These are phyloP conservation scores for Macropis europaea DNA, from an alignment of 2,888 invertebrate species.

Conservation along the genomic window DNA sequence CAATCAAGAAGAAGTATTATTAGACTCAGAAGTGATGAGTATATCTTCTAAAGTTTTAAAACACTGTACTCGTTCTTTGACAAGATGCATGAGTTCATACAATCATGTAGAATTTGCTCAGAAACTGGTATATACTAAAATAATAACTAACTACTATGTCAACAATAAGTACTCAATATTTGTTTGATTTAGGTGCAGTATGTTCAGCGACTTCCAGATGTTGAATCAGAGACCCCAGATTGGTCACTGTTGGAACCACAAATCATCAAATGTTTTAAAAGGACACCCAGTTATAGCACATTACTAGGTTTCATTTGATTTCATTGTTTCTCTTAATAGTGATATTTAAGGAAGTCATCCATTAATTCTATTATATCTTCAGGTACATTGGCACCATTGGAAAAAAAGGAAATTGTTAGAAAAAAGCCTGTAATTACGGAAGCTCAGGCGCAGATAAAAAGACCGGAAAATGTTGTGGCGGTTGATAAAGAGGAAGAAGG, in stretches of 20 bases:
- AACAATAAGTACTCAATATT: not conserved
- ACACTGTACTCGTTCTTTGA: conserved; percentile 65
- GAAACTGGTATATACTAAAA: conserved; percentile 64
- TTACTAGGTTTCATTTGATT: conserved; percentile 61
- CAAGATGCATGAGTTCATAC: conserved; percentile 66
- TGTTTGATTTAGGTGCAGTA: conserved; percentile 32
- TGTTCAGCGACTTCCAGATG: conserved; percentile 13
- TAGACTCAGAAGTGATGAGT: conserved; percentile 75
- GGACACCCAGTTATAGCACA: conserved; percentile 59
- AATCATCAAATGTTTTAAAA: conserved; percentile 56
- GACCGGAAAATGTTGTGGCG: conserved; percentile 81
- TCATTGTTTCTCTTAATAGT: not conserved
- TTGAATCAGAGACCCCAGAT: conserved; percentile 47
- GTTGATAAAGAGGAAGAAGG: conserved; percentile 82
- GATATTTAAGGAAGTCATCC: not conserved
- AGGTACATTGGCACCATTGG: conserved; percentile 59
- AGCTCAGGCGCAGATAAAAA: conserved; percentile 76
- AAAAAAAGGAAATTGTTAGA: conserved; percentile 55
- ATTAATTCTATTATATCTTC: not conserved
- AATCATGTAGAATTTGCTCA: conserved; percentile 65
- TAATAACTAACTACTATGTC: not conserved
- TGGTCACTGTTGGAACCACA: conserved; percentile 69
- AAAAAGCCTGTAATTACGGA: conserved; percentile 40
- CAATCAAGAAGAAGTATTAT: conserved; percentile 71
- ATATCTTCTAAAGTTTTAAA: conserved; percentile 71